These are phyloP conservation scores for Cataglyphis altisquamis DNA, from an alignment of 2,888 invertebrate genomes.

Conservation along the genomic window DNA sequence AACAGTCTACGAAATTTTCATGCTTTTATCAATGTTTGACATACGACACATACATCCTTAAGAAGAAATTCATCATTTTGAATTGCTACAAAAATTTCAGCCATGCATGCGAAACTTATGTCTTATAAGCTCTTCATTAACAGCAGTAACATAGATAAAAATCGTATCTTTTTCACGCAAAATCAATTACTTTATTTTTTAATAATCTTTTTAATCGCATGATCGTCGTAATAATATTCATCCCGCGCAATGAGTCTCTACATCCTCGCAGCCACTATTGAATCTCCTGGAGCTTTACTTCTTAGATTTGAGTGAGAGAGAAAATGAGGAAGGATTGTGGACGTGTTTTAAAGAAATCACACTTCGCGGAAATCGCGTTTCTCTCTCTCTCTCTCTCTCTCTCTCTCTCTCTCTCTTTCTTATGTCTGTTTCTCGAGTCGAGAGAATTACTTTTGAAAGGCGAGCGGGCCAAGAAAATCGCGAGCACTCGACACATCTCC, in stretches of 20 bases:
- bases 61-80: neutral
- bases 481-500: constrained; percentile 47
- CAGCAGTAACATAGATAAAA: neutral
- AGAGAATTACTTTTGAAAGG: constrained; percentile 69
- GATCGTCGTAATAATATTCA: constrained; percentile 10
- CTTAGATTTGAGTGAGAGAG: constrained; percentile 28
- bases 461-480: constrained; percentile 59
- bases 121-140: neutral
- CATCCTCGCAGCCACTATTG: constrained; percentile 27
- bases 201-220: neutral
- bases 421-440: constrained; percentile 57
- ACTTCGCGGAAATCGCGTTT: constrained; percentile 47
- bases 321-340: constrained; percentile 34
- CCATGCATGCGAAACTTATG: neutral
- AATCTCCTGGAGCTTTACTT: constrained; percentile 55
- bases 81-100: neutral
- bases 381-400: constrained; percentile 31
- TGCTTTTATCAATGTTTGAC: no score
- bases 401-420: neutral
- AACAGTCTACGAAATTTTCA: no score
- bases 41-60: no score
- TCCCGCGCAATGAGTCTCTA: neutral
- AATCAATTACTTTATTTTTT: neutral
- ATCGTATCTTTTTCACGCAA: neutral
- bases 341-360: constrained; percentile 59